Conservation (phyloP, 2,888 invertebrate species). For the Masnerella sp. region DNA sequence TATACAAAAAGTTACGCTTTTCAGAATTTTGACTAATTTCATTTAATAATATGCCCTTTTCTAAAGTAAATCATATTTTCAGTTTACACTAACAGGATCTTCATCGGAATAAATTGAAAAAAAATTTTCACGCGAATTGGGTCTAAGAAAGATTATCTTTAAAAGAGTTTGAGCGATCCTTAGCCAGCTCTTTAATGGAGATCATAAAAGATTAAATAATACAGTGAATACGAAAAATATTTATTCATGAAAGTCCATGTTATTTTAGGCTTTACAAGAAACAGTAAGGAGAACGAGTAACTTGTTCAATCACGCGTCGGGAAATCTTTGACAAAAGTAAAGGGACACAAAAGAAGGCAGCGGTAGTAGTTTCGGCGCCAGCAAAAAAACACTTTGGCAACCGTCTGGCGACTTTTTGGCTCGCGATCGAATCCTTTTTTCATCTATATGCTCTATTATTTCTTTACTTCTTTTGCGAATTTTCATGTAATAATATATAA, state of each 20-base stretch:
- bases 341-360: slow-evolving; percentile 16
- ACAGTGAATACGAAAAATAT: background rate
- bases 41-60: too few relatives aligned
- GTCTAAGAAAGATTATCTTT: background rate
- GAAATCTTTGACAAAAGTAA: slow-evolving; percentile 30
- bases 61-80: too few relatives aligned
- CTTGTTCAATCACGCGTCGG: slow-evolving; percentile 28
- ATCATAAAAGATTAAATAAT: slow-evolving; percentile 4
- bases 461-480: too few relatives aligned
- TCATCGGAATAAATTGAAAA: too few relatives aligned
- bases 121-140: slow-evolving; percentile 9
- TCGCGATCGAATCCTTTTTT: slow-evolving; percentile 12
- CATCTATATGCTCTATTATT: background rate
- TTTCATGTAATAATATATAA: too few relatives aligned
- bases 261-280: slow-evolving; percentile 29
- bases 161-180: too few relatives aligned
- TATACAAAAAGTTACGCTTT: too few relatives aligned
- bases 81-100: too few relatives aligned
- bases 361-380: slow-evolving; percentile 14
- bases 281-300: slow-evolving; percentile 18
- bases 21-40: too few relatives aligned
- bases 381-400: slow-evolving; percentile 14
- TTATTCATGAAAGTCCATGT: slow-evolving; percentile 26
- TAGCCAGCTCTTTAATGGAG: background rate
- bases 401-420: slow-evolving; percentile 20